These are phyloP conservation scores for Papilio machaon DNA, from an alignment of 1,140 invertebrate species.

Conservation along the genomic window DNA sequence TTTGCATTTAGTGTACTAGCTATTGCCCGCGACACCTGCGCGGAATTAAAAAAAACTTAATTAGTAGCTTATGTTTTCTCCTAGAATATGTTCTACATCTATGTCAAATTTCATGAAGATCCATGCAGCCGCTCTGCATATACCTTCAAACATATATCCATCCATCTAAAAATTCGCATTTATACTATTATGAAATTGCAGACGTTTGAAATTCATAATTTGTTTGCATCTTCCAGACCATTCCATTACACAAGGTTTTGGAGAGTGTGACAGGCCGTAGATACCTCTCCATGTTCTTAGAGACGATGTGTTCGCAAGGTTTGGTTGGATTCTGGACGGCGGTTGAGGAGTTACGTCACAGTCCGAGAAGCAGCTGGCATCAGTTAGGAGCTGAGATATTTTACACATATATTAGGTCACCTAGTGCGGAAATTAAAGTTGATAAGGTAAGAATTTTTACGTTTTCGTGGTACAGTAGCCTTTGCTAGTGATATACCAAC, in stretches of 20 bases:
- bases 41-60: too few species aligned
- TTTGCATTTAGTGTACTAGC: too few species aligned
- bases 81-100: too few species aligned
- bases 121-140: too few species aligned
- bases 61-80: too few species aligned
- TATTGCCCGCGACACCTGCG: too few species aligned
- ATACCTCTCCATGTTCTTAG: constrained; percentile 90
- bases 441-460: constrained; percentile 82
- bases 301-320: constrained; percentile 90
- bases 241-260: constrained; percentile 86
- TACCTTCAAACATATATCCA: too few species aligned
- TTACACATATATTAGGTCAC: constrained; percentile 92
- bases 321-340: constrained; percentile 93
- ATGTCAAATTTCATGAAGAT: too few species aligned
- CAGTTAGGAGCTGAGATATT: constrained; percentile 95
- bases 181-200: too few species aligned
- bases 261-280: constrained; percentile 87
- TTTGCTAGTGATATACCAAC: neutral
- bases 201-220: neutral
- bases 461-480: neutral
- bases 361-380: constrained; percentile 89
- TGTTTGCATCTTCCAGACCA: constrained; percentile 68
- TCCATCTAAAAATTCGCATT: too few species aligned
- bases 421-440: constrained; percentile 90
- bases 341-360: constrained; percentile 91